phyloP scores from a whole-genome alignment of 2,113 vertebrate species.

The Tragelaphus scriptus region DNA sequence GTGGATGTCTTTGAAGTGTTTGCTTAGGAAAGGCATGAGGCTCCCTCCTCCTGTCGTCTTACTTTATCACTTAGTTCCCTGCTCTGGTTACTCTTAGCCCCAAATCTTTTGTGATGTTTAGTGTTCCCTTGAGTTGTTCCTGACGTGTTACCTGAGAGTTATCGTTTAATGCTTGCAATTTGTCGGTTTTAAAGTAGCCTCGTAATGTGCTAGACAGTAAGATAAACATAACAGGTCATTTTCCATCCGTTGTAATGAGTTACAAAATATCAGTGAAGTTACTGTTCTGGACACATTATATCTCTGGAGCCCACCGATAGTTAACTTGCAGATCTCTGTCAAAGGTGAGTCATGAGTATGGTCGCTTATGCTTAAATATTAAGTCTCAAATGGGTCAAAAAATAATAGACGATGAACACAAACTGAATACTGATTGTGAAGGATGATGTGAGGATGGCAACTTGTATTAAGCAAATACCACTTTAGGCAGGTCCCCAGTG shows the following conservation, averaged over 20 bases:
- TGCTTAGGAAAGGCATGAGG: neutral
- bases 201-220: neutral
- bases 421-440: neutral
- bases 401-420: neutral
- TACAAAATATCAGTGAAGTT: neutral
- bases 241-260: neutral
- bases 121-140: neutral
- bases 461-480: neutral
- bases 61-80: neutral
- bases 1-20: neutral
- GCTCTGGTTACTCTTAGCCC: neutral
- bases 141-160: neutral
- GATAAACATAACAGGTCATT: neutral
- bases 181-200: neutral
- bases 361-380: neutral
- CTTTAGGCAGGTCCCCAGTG: neutral
- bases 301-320: neutral
- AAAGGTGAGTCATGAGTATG: neutral
- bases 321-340: slow-evolving; percentile 22
- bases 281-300: neutral
- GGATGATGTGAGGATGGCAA: neutral
- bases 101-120: neutral
- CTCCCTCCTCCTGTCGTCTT: neutral
- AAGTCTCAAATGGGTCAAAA: neutral
- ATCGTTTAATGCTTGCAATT: neutral